These are phyloP conservation scores for Adelognathus sp. DNA, from an alignment of 2,888 invertebrate species.

Conservation along the genomic window DNA sequence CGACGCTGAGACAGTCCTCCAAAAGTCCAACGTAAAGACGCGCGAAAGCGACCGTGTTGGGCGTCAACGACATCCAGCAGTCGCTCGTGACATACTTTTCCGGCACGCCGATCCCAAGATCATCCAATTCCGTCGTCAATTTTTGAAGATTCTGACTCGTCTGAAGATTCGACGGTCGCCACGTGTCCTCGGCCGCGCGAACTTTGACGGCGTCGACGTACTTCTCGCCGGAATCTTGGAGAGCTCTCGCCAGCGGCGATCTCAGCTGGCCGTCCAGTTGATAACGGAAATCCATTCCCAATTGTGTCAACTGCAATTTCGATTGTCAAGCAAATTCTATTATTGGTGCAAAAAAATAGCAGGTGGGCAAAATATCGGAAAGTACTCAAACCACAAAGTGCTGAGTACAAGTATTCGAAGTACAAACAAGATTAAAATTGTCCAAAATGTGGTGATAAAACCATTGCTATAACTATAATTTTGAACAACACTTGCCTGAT, in stretches of 20 bases:
- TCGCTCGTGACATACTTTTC: conserved; percentile 81
- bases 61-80: conserved; percentile 89
- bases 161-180: conserved; percentile 92
- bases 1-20: conserved; percentile 89
- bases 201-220: conserved; percentile 91
- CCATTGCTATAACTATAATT: conserved; percentile 6
- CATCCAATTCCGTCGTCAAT: conserved; percentile 73
- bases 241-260: conserved; percentile 88
- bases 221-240: conserved; percentile 91
- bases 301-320: conserved; percentile 82
- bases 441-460: too few relatives aligned
- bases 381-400: too few relatives aligned
- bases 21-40: conserved; percentile 89
- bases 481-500: conserved; percentile 81
- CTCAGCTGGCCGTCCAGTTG: conserved; percentile 93
- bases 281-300: conserved; percentile 95
- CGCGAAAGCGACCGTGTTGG: conserved; percentile 91
- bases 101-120: conserved; percentile 74
- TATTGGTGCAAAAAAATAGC: too few relatives aligned
- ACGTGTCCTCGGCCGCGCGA: conserved; percentile 90
- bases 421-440: too few relatives aligned
- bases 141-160: conserved; percentile 81
- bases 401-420: too few relatives aligned
- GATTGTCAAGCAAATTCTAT: too few relatives aligned
- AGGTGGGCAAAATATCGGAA: too few relatives aligned